Evolutionary conservation across 2,888 invertebrate genomes (phyloP).

Genomic region (Calliopum simillimum): DNA sequence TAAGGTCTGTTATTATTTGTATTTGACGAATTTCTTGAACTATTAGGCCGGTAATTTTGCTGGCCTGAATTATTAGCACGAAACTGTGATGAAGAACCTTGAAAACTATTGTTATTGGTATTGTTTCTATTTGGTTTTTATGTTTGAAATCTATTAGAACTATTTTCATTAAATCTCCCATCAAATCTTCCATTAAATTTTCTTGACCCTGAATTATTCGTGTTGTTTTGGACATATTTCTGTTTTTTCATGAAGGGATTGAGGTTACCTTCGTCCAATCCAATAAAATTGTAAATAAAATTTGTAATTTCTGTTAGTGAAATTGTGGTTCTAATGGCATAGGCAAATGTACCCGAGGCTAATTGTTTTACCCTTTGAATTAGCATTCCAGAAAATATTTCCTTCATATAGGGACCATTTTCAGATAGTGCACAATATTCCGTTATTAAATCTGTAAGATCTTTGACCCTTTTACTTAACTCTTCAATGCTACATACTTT

Average conservation of each 20-base stretch:
- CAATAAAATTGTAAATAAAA: not conserved
- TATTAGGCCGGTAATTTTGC: not conserved
- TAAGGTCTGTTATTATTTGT: not conserved
- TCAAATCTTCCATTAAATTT: too few relatives aligned
- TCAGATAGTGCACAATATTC: constrained; percentile 33
- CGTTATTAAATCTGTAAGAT: constrained; percentile 29
- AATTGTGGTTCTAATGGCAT: constrained; percentile 25
- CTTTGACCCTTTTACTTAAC: constrained; percentile 18
- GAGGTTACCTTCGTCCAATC: not conserved
- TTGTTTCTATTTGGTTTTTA: too few relatives aligned
- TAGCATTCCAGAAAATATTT: constrained; percentile 34
- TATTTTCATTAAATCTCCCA: not conserved
- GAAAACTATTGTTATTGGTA: too few relatives aligned
- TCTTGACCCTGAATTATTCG: not conserved
- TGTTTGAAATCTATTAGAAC: not conserved
- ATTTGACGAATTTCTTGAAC: not conserved
- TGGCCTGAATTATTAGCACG: too few relatives aligned
- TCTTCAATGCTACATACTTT: constrained; percentile 30
- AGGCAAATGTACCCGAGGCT: constrained; percentile 30
- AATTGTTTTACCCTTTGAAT: constrained; percentile 33
- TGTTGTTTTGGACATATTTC: not conserved
- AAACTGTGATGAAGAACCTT: too few relatives aligned
- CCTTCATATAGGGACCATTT: constrained; percentile 24
- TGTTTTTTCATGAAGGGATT: not conserved
- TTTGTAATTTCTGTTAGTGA: constrained; percentile 25